Base-by-base conservation (phyloP, 2,888 invertebrate species). In the Pyrgus malvae region DNA sequence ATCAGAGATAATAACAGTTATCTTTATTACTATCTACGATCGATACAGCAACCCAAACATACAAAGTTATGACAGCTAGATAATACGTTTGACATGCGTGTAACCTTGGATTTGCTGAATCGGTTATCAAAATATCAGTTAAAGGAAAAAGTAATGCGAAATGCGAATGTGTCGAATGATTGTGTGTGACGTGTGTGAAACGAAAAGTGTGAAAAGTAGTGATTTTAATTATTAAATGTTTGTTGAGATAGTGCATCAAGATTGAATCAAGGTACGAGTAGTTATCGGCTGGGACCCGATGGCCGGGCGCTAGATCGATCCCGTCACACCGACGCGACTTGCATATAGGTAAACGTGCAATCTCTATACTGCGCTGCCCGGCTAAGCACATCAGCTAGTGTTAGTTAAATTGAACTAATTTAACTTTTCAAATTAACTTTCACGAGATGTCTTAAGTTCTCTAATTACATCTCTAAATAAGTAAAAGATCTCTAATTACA, bases 261-360 rank as follows among this genome's bases (percentile, higher is more conserved):
- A n/a, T 78, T 58, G 56, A 64, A 63, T 66, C 59, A 65, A 61
- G 61, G 51, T n/a, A n/a, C n/a, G n/a, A n/a, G n/a, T 59, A 56
- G 58, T 56, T 50, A 48, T 51, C 66, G 63, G 63, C 63, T 54
- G 62, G 64, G 61, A 64, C 69, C 66, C 64, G 81, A 78, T 80
- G 77, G 75, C 68, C 59, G 66, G 57, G 69, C 72, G 83, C 85
- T 87, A 80, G 72, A 87, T 87, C 86, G 86, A 86, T 83, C 81
- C 78, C 71, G 76, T 72, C 70, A 59, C 69, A 67, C 51, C 63
- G 59, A 38, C 55, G 49, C 61, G 49, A 59, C 50, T 33, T 35
- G 51, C 62, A 61, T 66, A 63, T 66, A 63, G 51, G 37, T 40
- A 65, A 61, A 63, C 63, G 46, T 67, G 61, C 67, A 62, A 56